Evolutionary conservation across 35 echinoderm and acorn worm species (phyloP), one percentile per base, ranked within the genome.

Genomic region (Holothuria glaberrima): DNA sequence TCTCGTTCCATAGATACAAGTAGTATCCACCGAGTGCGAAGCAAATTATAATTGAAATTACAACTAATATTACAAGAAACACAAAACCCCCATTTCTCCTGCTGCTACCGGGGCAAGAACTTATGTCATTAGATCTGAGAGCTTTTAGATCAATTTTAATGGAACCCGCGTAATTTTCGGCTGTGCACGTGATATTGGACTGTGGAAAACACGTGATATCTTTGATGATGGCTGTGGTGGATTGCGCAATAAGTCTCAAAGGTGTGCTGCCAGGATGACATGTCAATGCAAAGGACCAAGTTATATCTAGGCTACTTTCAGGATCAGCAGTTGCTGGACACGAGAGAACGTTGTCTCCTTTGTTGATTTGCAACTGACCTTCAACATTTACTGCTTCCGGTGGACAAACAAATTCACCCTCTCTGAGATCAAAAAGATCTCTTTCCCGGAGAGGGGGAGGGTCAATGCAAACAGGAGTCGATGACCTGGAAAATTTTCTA

Each of bases 311-410:
- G 12, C 24, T 84, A 38, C 80, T 84, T 84, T 84, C 27, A 28
- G 80, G 80, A 33, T 84, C 56, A 9, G 80, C 80, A 26, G 80
- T 84, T 25, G 25, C 57, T 10, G 80, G 80, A 62, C 80, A 84
- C 28, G 52, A 14, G 41, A 84, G 21, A 36, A 18, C 36, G 24
- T 84, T 84, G 31, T 84, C 59, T 13, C 80, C 80, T 30, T 31
- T 84, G 27, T 25, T 36, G 57, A 84, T 84, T n/a, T 29, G 6
- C 19, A 84, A 4, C 57, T 84, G 4, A 9, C 9, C 4, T 2
- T 25, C 12, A 18, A 21, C 28, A 7, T 30, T 19, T 13, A 28
- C 25, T 1, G 20, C 25, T 21, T 58, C 25, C 25, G 80, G 80
- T 36, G 32, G 20, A 63, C 80, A 84, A 22, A 61, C 57, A 33